A percentile compares a stretch with the other conserved stretches of the same genome.
Conservation (phyloP, 2,888 invertebrate species). For the Beris chalybata region DNA sequence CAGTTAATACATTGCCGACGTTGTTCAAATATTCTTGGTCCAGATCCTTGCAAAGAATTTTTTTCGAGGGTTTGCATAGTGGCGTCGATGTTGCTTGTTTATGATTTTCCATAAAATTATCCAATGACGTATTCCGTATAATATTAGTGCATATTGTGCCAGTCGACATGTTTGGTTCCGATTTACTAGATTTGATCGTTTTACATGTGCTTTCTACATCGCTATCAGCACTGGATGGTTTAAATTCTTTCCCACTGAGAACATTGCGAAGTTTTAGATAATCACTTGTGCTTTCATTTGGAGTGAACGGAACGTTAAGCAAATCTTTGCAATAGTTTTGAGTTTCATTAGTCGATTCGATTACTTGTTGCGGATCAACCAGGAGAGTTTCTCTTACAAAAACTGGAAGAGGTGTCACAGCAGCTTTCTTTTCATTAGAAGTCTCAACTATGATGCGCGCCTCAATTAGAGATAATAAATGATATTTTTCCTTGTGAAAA, state of each 20-base stretch:
- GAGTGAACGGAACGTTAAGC: neutral
- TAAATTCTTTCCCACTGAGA: constrained; percentile 1
- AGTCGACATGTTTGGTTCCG: constrained; percentile 7
- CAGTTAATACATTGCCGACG: no score
- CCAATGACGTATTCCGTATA: neutral
- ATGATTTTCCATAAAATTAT: neutral
- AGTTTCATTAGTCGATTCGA: neutral
- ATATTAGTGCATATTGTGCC: neutral
- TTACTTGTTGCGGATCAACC: no score
- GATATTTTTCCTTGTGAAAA: constrained; percentile 3
- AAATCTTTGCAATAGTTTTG: neutral
- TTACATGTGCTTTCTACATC: neutral
- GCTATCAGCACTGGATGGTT: neutral
- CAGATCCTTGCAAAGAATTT: no score
- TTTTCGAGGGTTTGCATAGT: neutral
- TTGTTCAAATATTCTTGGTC: no score
- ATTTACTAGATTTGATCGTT: constrained; percentile 1
- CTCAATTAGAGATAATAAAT: neutral
- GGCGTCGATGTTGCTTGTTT: neutral
- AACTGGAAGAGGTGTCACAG: no score
- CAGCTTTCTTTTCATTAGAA: no score
- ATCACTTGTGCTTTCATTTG: neutral
- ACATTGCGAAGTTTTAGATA: constrained; percentile 1
- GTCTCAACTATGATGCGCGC: neutral
- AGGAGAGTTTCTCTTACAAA: no score